Evolutionary conservation across 1,140 invertebrate species (phyloP).

Genomic region (Schlechtendalia chinensis): DNA sequence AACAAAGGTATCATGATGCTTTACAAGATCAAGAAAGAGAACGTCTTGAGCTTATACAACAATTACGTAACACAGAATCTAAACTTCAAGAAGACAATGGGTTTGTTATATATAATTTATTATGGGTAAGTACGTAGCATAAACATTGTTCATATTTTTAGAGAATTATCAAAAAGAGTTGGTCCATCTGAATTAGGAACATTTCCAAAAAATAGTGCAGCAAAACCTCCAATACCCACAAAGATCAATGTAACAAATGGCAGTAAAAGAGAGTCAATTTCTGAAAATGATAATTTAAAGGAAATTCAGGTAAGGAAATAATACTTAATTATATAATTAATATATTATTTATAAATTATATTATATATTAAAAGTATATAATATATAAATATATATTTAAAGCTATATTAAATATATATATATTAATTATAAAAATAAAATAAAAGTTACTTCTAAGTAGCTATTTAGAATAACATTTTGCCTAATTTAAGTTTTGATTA

Average conservation of each 20-base stretch:
- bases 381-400: no score
- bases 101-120: conserved; percentile 53
- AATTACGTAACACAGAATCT: conserved; percentile 59
- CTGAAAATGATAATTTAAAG: conserved; percentile 8
- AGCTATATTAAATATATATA: no score
- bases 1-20: conserved; percentile 67
- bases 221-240: conserved; percentile 23
- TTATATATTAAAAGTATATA: no score
- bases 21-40: conserved; percentile 64
- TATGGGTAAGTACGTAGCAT: not conserved
- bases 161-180: conserved; percentile 8
- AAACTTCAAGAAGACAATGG: conserved; percentile 59
- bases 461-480: not conserved
- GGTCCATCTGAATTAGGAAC: not conserved
- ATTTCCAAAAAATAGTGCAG: conserved; percentile 11
- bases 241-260: conserved; percentile 36
- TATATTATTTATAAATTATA: no score
- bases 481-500: not conserved
- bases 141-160: conserved; percentile 12
- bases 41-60: conserved; percentile 60
- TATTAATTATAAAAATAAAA: no score
- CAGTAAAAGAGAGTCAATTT: not conserved
- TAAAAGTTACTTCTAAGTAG: no score
- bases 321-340: no score
- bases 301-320: conserved; percentile 1